These are phyloP conservation scores for Etia nguti DNA, from an alignment of 2,113 vertebrate species.

Conservation along the genomic window DNA sequence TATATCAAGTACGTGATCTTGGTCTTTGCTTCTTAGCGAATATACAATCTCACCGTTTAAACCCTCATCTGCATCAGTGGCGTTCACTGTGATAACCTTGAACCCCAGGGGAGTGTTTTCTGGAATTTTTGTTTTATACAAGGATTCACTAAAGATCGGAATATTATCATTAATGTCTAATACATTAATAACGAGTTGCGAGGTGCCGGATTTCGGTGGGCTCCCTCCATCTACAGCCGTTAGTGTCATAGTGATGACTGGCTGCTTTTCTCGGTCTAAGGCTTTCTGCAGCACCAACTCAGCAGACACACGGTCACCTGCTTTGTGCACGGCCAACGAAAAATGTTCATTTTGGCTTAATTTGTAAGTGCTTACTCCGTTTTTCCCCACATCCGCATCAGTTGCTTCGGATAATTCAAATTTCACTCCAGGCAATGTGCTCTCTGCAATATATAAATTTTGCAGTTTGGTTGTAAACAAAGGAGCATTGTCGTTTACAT, in stretches of 20 bases:
- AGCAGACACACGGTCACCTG: conserved; percentile 64
- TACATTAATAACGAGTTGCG: conserved; percentile 68
- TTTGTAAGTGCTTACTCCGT: conserved; percentile 73
- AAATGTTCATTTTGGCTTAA: conserved; percentile 73
- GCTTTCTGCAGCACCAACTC: conserved; percentile 78
- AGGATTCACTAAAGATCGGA: conserved; percentile 68
- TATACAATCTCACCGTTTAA: conserved; percentile 68
- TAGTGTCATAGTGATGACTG: conserved; percentile 56
- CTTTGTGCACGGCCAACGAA: conserved; percentile 63
- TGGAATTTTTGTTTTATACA: conserved; percentile 64
- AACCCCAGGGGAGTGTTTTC: conserved; percentile 69
- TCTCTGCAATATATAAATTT: conserved; percentile 71
- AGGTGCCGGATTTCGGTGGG: conserved; percentile 66
- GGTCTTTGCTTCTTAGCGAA: conserved; percentile 61
- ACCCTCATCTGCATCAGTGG: conserved; percentile 77
- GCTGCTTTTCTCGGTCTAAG: conserved; percentile 74
- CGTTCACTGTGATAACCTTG: conserved; percentile 58
- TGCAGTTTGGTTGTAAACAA: conserved; percentile 66
- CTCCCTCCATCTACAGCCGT: conserved; percentile 70
- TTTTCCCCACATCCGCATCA: conserved; percentile 72
- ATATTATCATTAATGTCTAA: conserved; percentile 81
- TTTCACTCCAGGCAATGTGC: conserved; percentile 54
- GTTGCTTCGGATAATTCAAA: conserved; percentile 72
- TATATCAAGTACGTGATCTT: conserved; percentile 48
- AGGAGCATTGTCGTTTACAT: conserved; percentile 81